phyloP scores from a whole-genome alignment of 2,113 vertebrate species.

The Stomatorhinus ivindoensis region DNA sequence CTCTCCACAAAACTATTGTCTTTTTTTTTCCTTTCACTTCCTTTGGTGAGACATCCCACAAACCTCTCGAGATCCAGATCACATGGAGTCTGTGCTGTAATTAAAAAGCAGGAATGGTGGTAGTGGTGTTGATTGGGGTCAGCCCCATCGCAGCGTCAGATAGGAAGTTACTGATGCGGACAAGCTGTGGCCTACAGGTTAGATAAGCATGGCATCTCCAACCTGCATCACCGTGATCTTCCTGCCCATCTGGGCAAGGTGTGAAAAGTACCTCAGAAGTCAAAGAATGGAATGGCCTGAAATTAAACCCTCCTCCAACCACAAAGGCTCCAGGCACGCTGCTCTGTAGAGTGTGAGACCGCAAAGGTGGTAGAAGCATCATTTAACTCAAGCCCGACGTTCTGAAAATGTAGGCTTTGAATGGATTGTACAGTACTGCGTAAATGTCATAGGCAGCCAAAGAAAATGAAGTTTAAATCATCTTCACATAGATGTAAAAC shows the following conservation, averaged over 20 bases:
- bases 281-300: neutral
- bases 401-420: neutral
- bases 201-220: neutral
- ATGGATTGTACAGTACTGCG: neutral
- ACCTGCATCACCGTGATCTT: neutral
- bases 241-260: neutral
- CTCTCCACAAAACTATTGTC: neutral
- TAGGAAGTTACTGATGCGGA: neutral
- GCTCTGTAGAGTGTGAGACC: neutral
- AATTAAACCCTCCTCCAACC: neutral
- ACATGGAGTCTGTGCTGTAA: neutral
- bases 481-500: neutral
- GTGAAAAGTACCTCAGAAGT: neutral
- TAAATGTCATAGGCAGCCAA: neutral
- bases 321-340: neutral
- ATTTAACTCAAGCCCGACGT: neutral
- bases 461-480: neutral
- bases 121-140: neutral
- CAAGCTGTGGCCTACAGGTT: neutral
- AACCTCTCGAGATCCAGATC: neutral
- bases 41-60: neutral
- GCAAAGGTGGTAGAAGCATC: neutral
- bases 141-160: neutral
- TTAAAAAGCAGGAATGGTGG: neutral
- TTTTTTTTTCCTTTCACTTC: neutral